Conservation (phyloP, 1,140 invertebrate genomes). For the Drosophila pseudoananassae region DNA sequence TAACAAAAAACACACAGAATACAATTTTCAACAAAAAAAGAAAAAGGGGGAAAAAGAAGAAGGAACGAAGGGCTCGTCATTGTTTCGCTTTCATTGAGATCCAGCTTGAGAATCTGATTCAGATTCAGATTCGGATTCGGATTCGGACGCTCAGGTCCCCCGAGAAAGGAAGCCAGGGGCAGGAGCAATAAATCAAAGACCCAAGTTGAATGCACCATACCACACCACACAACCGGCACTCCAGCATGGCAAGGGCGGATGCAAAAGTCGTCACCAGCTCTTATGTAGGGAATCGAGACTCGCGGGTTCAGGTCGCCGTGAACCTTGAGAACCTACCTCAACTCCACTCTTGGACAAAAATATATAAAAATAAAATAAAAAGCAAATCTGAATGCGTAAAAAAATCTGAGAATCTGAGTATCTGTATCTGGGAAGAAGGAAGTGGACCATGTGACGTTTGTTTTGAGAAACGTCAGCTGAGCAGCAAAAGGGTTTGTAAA, state of each 20-base stretch:
- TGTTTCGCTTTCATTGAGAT: constrained; percentile 77
- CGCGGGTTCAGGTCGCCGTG: constrained; percentile 1
- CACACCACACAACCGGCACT: constrained; percentile 5
- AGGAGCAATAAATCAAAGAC: constrained; percentile 78
- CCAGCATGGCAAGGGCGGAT: constrained; percentile 53
- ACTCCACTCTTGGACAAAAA: constrained; percentile 36
- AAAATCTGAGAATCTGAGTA: background rate
- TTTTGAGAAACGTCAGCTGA: constrained; percentile 75
- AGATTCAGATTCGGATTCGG: constrained; percentile 10
- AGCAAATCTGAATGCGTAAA: constrained; percentile 63
- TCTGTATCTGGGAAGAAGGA: constrained; percentile 8
- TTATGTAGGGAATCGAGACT: constrained; percentile 38
- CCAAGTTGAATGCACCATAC: constrained; percentile 77
- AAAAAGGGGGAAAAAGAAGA: constrained; percentile 1
- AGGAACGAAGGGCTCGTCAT: constrained; percentile 45
- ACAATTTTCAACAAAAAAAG: background rate
- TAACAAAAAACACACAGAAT: constrained; percentile 5
- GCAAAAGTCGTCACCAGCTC: constrained; percentile 72
- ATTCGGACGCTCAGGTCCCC: constrained; percentile 27
- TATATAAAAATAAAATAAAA: constrained; percentile 25
- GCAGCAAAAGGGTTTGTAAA: constrained; percentile 56
- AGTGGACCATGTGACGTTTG: constrained; percentile 48
- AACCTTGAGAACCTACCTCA: constrained; percentile 76
- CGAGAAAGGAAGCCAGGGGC: constrained; percentile 41
- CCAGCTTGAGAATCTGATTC: constrained; percentile 4